Conservation (phyloP, 1,140 invertebrate genomes). For the Streblospio benedicti region DNA sequence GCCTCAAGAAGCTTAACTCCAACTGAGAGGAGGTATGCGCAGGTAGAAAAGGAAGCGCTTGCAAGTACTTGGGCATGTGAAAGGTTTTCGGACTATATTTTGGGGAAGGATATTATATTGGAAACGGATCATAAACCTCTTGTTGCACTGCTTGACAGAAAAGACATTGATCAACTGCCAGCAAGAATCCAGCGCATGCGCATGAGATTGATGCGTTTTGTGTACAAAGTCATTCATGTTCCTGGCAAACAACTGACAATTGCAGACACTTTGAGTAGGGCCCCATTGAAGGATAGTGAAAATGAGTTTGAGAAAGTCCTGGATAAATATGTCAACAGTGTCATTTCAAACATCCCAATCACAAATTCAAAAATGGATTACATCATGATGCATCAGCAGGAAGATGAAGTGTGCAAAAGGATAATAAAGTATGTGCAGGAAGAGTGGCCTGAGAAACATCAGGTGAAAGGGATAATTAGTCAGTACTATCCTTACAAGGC, state of each 20-base stretch:
- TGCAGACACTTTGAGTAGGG: not conserved
- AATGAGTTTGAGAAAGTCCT: too few species aligned
- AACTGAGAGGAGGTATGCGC: slow-evolving; percentile 12
- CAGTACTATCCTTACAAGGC: too few species aligned
- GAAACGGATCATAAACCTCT: not conserved
- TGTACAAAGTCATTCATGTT: not conserved
- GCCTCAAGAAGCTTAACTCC: slow-evolving; percentile 33
- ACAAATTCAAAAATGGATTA: not conserved
- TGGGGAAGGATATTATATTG: too few species aligned
- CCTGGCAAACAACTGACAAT: not conserved
- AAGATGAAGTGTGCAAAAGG: not conserved
- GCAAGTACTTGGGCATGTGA: slow-evolving; percentile 47
- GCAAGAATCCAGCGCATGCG: not conserved
- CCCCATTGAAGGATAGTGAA: too few species aligned
- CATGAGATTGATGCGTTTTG: not conserved
- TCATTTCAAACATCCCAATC: not conserved
- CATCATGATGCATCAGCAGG: not conserved
- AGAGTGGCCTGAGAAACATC: not conserved
- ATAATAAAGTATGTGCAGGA: not conserved
- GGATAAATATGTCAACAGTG: too few species aligned
- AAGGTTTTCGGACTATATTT: slow-evolving; percentile 16
- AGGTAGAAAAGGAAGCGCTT: slow-evolving; percentile 49
- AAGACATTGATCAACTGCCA: not conserved
- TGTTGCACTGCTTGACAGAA: not conserved
- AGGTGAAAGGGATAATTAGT: not conserved